These are phyloP conservation scores for Apoda limacodes DNA, from an alignment of 2,888 invertebrate genomes.

Conservation along the genomic window DNA sequence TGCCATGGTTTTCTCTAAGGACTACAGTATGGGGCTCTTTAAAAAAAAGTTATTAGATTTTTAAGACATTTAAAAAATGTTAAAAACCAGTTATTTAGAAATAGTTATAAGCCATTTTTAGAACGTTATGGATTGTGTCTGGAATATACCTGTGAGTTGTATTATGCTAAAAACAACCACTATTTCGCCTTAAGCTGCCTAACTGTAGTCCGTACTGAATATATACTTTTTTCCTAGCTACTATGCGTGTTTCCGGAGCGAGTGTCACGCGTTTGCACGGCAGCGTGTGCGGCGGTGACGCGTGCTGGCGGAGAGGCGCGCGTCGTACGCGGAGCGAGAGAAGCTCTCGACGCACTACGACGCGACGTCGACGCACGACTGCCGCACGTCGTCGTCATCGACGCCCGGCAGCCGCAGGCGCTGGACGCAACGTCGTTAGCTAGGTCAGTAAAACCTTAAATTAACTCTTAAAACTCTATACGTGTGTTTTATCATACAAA, in stretches of 20 bases:
- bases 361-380: constrained; percentile 63
- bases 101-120: too few species aligned
- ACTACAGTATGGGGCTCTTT: too few species aligned
- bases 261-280: constrained; percentile 76
- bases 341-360: constrained; percentile 62
- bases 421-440: constrained; percentile 74
- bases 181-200: too few species aligned
- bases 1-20: too few species aligned
- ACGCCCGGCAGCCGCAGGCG: constrained; percentile 66
- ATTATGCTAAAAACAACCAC: too few species aligned
- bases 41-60: too few species aligned
- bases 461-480: not conserved
- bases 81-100: too few species aligned
- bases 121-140: too few species aligned
- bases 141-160: too few species aligned
- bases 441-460: constrained; percentile 52
- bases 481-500: not conserved
- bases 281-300: constrained; percentile 70
- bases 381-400: constrained; percentile 75
- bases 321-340: constrained; percentile 64
- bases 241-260: constrained; percentile 78
- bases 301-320: constrained; percentile 71
- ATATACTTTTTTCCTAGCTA: constrained; percentile 66
- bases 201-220: too few species aligned
- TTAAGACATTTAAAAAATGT: too few species aligned